Evolutionary conservation across 2,888 invertebrate genomes (phyloP).

Genomic region (Calameuta idolon): DNA sequence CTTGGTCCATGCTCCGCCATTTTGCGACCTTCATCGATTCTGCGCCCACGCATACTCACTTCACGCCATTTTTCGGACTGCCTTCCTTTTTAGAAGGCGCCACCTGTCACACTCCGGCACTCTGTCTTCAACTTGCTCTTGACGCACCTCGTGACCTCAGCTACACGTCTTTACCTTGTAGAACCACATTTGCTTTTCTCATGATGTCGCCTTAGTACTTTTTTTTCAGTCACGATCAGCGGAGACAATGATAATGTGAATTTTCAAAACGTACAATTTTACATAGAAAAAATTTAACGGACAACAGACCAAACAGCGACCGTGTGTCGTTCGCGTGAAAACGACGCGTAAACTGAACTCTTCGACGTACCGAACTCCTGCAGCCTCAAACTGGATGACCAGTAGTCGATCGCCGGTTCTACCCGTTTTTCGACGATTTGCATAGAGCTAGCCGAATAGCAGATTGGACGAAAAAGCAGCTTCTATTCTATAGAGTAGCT

Average conservation of each 20-base stretch:
- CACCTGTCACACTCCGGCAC: background rate
- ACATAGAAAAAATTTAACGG: background rate
- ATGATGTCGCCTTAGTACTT: slow-evolving; percentile 16
- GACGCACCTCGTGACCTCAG: background rate
- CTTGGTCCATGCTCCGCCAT: slow-evolving; percentile 49
- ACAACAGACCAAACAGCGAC: background rate
- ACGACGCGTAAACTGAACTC: slow-evolving; percentile 47
- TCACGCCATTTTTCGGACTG: slow-evolving; percentile 54
- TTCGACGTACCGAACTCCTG: background rate
- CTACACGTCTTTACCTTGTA: background rate
- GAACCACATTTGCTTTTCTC: background rate
- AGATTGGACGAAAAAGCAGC: slow-evolving; percentile 44
- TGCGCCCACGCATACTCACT: slow-evolving; percentile 58
- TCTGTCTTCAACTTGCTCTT: background rate
- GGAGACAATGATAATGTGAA: background rate
- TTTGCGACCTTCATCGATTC: slow-evolving; percentile 62
- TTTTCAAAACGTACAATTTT: background rate
- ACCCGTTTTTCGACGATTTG: slow-evolving; percentile 60
- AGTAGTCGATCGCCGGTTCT: slow-evolving; percentile 31
- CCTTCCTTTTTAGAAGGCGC: slow-evolving; percentile 10
- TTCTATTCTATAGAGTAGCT: slow-evolving; percentile 44
- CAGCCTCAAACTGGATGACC: background rate
- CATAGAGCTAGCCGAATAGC: slow-evolving; percentile 60
- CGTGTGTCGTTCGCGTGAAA: slow-evolving; percentile 40
- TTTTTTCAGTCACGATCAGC: background rate